phyloP scores from a whole-genome alignment of 2,797 vertebrate species.

The Scarus forsteni region DNA sequence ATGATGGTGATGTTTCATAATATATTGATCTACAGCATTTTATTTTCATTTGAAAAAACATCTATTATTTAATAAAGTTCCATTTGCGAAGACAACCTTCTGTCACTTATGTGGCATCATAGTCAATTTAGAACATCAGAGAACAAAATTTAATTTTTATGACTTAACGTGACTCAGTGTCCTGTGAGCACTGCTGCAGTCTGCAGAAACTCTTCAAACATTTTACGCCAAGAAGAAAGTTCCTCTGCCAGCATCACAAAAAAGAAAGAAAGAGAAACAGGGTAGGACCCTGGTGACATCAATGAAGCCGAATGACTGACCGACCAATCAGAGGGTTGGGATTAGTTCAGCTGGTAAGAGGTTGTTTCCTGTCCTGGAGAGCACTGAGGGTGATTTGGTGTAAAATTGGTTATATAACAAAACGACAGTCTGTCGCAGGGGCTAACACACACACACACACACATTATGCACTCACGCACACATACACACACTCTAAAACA shows the following conservation, averaged over 20 bases:
- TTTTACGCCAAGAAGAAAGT: not conserved
- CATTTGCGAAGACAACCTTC: not conserved
- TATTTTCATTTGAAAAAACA: too few species aligned
- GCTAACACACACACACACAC: slow-evolving; percentile 7
- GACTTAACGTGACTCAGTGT: not conserved
- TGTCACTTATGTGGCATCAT: too few species aligned
- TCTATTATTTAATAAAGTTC: too few species aligned
- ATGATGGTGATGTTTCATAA: too few species aligned
- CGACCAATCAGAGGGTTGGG: slow-evolving; percentile 24
- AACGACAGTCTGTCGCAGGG: slow-evolving; percentile 52
- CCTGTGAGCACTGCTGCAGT: not conserved
- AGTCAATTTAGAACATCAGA: not conserved
- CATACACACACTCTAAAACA: slow-evolving; percentile 9
- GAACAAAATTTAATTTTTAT: not conserved
- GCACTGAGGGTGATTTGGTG: slow-evolving; percentile 37
- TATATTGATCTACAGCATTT: too few species aligned
- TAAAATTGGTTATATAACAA: slow-evolving; percentile 64
- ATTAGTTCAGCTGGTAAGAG: slow-evolving; percentile 32
- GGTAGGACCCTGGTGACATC: not conserved
- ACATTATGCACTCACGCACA: not conserved
- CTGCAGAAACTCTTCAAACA: not conserved
- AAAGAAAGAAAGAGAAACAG: not conserved
- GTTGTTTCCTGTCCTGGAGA: slow-evolving; percentile 34
- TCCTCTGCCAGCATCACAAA: not conserved
- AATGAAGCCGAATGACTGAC: not conserved